These are phyloP conservation scores for Acridotheres tristis DNA, from an alignment of 2,797 vertebrate genomes.

Conservation along the genomic window DNA sequence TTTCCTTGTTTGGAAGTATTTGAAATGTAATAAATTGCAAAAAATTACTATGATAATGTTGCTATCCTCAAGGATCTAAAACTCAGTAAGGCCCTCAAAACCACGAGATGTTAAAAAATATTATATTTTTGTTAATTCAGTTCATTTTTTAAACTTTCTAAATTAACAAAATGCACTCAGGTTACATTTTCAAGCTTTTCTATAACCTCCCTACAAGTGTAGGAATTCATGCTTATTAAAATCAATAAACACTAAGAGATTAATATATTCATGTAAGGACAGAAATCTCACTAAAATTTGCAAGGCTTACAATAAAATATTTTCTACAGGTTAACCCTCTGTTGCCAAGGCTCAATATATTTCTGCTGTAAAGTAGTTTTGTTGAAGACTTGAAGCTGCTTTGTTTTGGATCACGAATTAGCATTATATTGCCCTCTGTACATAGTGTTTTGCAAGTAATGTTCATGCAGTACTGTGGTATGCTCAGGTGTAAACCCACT, in stretches of 20 bases:
- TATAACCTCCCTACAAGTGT: neutral
- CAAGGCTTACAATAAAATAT: neutral
- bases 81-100: neutral
- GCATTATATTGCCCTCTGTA: neutral
- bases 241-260: neutral
- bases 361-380: neutral
- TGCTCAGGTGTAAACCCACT: rapidly evolving
- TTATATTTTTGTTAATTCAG: neutral
- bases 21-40: neutral
- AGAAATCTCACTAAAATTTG: neutral
- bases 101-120: neutral
- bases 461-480: neutral
- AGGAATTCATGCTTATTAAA: neutral
- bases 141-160: neutral
- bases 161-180: neutral
- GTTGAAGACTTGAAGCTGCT: neutral
- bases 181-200: neutral
- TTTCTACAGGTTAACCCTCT: neutral
- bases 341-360: neutral
- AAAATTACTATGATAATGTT: neutral
- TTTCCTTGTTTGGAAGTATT: neutral
- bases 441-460: neutral
- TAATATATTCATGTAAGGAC: neutral
- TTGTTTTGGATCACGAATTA: neutral
- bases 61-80: neutral